A percentile compares a stretch with the other conserved stretches of the same genome.
These are phyloP conservation scores for Andrena chrysosceles DNA, from an alignment of 2,888 invertebrate genomes.

Conservation along the genomic window DNA sequence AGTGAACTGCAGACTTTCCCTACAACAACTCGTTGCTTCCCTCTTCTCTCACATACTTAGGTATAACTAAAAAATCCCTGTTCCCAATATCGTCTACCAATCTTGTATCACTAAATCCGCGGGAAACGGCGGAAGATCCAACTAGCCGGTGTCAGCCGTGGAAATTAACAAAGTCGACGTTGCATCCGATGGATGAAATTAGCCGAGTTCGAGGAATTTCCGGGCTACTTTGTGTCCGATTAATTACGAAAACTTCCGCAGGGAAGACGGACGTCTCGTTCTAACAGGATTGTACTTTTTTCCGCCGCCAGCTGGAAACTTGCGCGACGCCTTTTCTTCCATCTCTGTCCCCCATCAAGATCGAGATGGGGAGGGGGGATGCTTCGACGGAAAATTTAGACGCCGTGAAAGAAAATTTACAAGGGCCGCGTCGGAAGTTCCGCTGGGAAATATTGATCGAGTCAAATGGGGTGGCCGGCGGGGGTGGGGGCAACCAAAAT, in stretches of 20 bases:
- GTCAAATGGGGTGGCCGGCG: background rate
- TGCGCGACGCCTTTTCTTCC: constrained; percentile 17
- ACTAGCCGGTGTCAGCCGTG: background rate
- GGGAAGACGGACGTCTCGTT: constrained; percentile 20
- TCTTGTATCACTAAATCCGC: background rate
- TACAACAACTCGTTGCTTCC: no score
- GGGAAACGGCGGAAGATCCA: background rate
- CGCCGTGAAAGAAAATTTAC: constrained; percentile 44
- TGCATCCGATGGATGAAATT: constrained; percentile 41
- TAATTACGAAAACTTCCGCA: constrained; percentile 46
- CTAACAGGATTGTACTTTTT: constrained; percentile 30
- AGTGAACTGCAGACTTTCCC: no score
- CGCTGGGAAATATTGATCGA: constrained; percentile 37
- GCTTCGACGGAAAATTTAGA: constrained; percentile 8
- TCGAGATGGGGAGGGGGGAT: background rate
- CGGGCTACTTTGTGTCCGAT: constrained; percentile 44
- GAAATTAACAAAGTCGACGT: constrained; percentile 34
- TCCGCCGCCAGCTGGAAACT: background rate
- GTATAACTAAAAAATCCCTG: no score
- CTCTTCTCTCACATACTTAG: no score
- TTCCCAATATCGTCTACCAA: no score
- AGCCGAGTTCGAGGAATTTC: constrained; percentile 39
- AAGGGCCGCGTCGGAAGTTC: constrained; percentile 31
- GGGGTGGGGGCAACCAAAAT: constrained; percentile 12
- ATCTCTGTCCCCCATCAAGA: constrained; percentile 6